Evolutionary conservation across 2,797 vertebrate genomes (phyloP).

Genomic region (Enteromius trimaculatus): DNA sequence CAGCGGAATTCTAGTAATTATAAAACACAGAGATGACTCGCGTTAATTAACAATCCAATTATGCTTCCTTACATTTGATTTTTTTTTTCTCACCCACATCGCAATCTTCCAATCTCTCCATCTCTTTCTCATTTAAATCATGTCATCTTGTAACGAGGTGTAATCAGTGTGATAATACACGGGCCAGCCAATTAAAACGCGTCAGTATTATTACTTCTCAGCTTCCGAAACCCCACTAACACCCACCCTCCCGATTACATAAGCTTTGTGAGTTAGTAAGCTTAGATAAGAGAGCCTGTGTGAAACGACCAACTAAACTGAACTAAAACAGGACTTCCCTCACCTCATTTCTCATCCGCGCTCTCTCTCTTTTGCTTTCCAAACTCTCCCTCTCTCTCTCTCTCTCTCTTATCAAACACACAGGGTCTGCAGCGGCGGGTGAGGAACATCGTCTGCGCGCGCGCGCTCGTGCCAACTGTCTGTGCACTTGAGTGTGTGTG

Average conservation of each 20-base stretch:
- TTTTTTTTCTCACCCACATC: conserved; percentile 24
- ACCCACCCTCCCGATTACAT: conserved; percentile 46
- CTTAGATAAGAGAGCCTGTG: conserved; percentile 18
- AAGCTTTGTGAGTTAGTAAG: conserved; percentile 28
- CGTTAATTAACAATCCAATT: conserved; percentile 59
- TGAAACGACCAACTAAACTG: conserved; percentile 6
- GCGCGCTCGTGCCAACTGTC: conserved; percentile 34
- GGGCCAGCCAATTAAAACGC: conserved; percentile 42
- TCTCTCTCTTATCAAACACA: conserved; percentile 64
- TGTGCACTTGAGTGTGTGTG: conserved; percentile 58
- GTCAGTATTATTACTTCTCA: conserved; percentile 18
- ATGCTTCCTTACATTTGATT: conserved; percentile 44
- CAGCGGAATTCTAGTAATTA: conserved; percentile 53
- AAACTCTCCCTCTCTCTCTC: conserved; percentile 14
- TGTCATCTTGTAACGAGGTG: conserved; percentile 48
- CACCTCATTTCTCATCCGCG: conserved; percentile 47
- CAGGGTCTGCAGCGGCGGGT: conserved; percentile 79
- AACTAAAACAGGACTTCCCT: conserved; percentile 76
- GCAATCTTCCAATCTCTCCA: conserved; percentile 33
- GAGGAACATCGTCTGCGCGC: conserved; percentile 77
- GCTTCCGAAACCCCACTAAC: conserved; percentile 13
- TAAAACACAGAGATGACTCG: conserved; percentile 47
- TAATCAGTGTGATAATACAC: conserved; percentile 50
- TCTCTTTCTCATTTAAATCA: conserved; percentile 38
- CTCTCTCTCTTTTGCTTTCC: conserved; percentile 1